Evolutionary conservation across 2,797 vertebrate genomes (phyloP).

Genomic region (Catostomus latipinnis): DNA sequence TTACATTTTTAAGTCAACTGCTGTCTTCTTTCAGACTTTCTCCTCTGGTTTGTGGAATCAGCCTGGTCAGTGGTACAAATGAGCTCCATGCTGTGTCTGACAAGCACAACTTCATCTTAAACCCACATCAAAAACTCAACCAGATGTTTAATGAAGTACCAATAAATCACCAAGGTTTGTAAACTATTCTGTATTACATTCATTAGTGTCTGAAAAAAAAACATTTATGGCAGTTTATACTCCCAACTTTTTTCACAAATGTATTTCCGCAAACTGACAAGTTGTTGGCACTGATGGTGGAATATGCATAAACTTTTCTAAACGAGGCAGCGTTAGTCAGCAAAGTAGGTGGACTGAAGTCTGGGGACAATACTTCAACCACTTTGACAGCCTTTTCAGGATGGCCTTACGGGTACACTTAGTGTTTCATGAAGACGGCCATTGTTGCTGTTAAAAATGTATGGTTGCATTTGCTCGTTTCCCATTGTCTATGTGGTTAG

Average conservation of each 20-base stretch:
- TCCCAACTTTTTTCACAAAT: not conserved
- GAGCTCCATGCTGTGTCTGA: conserved; percentile 54
- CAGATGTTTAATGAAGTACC: conserved; percentile 66
- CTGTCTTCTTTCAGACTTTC: conserved; percentile 59
- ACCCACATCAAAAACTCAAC: conserved; percentile 67
- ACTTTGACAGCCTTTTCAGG: conserved; percentile 47
- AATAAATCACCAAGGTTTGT: conserved; percentile 69
- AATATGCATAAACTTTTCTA: conserved; percentile 37
- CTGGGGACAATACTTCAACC: conserved; percentile 31
- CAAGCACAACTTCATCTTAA: conserved; percentile 54
- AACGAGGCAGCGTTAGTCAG: conserved; percentile 25
- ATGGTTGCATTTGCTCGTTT: conserved; percentile 46
- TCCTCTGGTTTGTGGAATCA: conserved; percentile 63
- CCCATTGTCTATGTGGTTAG: conserved; percentile 46
- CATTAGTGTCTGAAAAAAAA: not conserved
- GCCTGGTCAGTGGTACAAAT: conserved; percentile 49
- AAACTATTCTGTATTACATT: conserved; percentile 3
- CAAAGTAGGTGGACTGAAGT: conserved; percentile 18
- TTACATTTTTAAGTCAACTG: not conserved
- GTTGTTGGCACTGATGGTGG: conserved; percentile 33
- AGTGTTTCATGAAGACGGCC: conserved; percentile 37
- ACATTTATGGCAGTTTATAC: not conserved
- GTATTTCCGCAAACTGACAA: conserved; percentile 13
- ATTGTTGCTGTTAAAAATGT: conserved; percentile 45
- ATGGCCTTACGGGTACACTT: conserved; percentile 42